These are phyloP conservation scores for Gisinianus flammeolus DNA, from an alignment of 2,888 invertebrate species.

Conservation along the genomic window DNA sequence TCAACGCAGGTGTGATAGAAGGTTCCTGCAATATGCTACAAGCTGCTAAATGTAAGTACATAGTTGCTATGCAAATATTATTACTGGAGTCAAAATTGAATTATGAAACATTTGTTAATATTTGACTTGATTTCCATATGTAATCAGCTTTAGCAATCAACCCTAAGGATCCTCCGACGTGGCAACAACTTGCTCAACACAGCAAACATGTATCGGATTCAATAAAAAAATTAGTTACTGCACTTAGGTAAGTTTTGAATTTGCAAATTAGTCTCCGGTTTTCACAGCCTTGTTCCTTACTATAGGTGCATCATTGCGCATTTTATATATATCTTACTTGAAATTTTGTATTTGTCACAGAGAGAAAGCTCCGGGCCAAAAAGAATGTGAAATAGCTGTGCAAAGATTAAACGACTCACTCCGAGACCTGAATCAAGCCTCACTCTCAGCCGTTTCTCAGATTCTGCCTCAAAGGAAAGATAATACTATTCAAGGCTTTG, in stretches of 20 bases:
- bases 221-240: conserved; percentile 73
- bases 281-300: neutral
- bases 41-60: conserved; percentile 73
- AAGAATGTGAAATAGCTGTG: conserved; percentile 86
- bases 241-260: conserved; percentile 35
- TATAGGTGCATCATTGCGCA: neutral
- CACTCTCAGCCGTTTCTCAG: conserved; percentile 85
- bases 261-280: neutral
- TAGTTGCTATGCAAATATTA: too few relatives aligned
- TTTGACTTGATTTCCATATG: neutral
- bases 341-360: conserved; percentile 62
- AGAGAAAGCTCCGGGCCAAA: conserved; percentile 94
- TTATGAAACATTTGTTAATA: too few relatives aligned
- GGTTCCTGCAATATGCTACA: conserved; percentile 90
- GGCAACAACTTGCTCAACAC: conserved; percentile 92
- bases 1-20: conserved; percentile 78
- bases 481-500: conserved; percentile 73
- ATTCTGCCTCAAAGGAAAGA: conserved; percentile 73
- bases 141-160: conserved; percentile 73
- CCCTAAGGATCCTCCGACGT: conserved; percentile 89
- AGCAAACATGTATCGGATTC: conserved; percentile 96
- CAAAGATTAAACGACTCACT: conserved; percentile 77
- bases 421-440: conserved; percentile 83
- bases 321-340: neutral
- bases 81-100: too few relatives aligned